Base-by-base conservation (phyloP, 92 coral and sea anemone species). In the Micromussa lordhowensis region DNA sequence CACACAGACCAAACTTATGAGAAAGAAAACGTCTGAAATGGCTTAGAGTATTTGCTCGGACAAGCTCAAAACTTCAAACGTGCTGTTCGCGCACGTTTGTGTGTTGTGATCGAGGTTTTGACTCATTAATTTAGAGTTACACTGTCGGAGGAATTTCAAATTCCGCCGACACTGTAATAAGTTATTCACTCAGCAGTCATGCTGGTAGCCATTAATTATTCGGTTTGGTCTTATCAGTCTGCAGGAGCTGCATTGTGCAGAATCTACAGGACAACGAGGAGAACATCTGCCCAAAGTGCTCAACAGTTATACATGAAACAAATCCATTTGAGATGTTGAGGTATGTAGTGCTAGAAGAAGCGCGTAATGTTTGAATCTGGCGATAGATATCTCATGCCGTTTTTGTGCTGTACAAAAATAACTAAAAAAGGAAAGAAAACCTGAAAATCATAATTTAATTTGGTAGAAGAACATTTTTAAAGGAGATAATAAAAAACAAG, bases 261-360 rank as follows among this genome's bases (percentile, higher is more conserved):
- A 85, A 84, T 91, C 75, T 94, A 13, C 91, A 92, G 71, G 97
- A 94, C 75, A 92, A 74, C 35, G 97, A 94, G 35, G 92, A 88
- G n/a, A 94, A 94, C 71, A 90, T 92, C 35, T 94, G 97, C 26
- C 97, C 97, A 29, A 82, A 78, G 74, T 94, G 97, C 63, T 88
- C 90, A 44, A 94, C 95, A 6, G 94, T 94, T 44, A 94, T 94
- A 59, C 97, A 94, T 85, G 97, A 94, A 88, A 94, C 97, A 30
- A 94, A 94, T 69, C 97, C 97, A 16, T 91, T 94, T 78, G 97
- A 94, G 75, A 86, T 94, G 77, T 83, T 94, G 26, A 90, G 97
- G 97, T 94, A 83, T 68, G 85, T 34, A 7, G 17, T 0, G 10
- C 69, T 7, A 9, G 69, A 18, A 63, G 69, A 1, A 26, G 30